A percentile compares a stretch with the other conserved stretches of the same genome.
These are phyloP conservation scores for Lagopus leucura DNA, from an alignment of 2,113 vertebrate species.

Conservation along the genomic window DNA sequence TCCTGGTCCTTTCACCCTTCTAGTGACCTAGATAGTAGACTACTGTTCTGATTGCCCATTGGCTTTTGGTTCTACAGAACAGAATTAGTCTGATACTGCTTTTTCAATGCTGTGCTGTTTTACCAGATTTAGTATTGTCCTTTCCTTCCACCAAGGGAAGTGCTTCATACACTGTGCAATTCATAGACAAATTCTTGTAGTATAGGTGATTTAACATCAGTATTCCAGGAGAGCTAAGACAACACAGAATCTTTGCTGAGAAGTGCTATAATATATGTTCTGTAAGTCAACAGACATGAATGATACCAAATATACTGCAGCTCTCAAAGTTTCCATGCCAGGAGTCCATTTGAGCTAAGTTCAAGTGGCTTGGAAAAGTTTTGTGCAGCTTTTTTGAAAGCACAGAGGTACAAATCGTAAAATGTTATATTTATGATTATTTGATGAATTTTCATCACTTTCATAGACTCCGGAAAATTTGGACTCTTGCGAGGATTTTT, in stretches of 20 bases:
- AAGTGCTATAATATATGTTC: background rate
- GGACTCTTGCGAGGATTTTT: background rate
- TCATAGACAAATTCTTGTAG: background rate
- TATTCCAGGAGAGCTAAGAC: constrained; percentile 14
- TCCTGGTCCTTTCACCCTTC: background rate
- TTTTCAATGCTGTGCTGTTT: background rate
- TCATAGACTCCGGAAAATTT: background rate
- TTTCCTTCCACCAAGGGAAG: background rate
- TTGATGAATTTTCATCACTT: background rate
- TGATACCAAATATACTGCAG: background rate
- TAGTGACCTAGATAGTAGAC: background rate
- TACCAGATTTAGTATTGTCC: background rate
- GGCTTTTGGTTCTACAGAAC: background rate
- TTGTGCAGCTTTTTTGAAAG: constrained; percentile 1
- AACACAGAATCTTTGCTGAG: background rate
- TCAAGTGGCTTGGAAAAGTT: background rate
- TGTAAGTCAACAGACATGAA: background rate
- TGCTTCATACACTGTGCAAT: background rate
- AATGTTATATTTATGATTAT: constrained; percentile 21
- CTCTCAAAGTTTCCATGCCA: constrained; percentile 5
- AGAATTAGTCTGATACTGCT: background rate
- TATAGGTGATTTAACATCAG: background rate
- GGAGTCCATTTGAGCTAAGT: constrained; percentile 1
- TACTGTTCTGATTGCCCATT: background rate
- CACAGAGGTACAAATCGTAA: background rate